Percentiles rank a stretch among this genome's conserved stretches.
phyloP scores from a whole-genome alignment of 2,888 invertebrate species.

The Melieria picta region DNA sequence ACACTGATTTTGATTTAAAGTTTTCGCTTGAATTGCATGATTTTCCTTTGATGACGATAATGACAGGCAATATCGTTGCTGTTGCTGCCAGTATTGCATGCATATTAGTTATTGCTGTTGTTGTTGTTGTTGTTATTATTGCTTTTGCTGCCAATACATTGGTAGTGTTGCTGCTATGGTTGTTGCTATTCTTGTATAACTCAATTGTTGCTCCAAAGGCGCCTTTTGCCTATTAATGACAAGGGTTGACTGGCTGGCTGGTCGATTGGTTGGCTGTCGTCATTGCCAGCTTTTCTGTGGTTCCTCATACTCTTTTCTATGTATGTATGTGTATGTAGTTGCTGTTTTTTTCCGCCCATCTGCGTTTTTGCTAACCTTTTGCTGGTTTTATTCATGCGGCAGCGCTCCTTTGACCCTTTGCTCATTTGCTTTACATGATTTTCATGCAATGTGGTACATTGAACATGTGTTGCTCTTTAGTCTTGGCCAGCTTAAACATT shows the following conservation, averaged over 20 bases:
- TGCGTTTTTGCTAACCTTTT: not conserved
- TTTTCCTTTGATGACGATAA: conserved; percentile 18
- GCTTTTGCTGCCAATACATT: not conserved
- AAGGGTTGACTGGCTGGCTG: conserved; percentile 4
- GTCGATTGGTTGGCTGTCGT: not conserved
- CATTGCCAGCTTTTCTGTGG: not conserved
- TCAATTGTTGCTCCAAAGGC: too few species aligned
- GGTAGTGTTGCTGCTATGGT: conserved; percentile 20
- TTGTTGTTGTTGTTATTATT: too few species aligned
- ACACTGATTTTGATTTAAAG: not conserved
- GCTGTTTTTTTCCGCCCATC: too few species aligned
- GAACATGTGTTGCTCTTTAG: conserved; percentile 12
- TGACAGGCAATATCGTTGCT: conserved; percentile 11
- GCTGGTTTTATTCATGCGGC: not conserved
- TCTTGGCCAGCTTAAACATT: too few species aligned
- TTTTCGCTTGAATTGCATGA: conserved; percentile 21
- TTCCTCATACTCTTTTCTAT: not conserved
- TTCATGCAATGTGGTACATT: conserved; percentile 11
- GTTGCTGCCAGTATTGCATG: conserved; percentile 6
- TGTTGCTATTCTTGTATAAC: conserved; percentile 13
- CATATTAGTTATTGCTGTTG: too few species aligned
- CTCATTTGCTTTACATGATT: not conserved
- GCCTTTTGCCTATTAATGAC: not conserved
- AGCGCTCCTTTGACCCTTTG: not conserved
- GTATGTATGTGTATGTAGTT: not conserved